Percentiles rank a stretch among this genome's conserved stretches.
These are phyloP conservation scores for Thaleichthys pacificus DNA, from an alignment of 2,797 vertebrate species.

Conservation along the genomic window DNA sequence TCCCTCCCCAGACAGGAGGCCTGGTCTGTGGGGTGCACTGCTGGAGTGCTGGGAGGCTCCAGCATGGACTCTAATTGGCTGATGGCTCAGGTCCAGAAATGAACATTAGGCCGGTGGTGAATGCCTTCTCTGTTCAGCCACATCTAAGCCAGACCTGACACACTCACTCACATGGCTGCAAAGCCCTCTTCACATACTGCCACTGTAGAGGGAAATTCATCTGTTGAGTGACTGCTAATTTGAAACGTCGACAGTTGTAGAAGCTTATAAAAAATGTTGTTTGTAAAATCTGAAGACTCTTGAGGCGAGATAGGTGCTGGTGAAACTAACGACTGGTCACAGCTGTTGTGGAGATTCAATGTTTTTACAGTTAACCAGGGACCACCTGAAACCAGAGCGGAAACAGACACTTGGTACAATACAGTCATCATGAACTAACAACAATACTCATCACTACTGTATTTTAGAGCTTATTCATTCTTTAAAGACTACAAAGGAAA, in stretches of 20 bases:
- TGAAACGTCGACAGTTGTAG: too few relatives aligned
- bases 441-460: too few relatives aligned
- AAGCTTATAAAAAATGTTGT: too few relatives aligned
- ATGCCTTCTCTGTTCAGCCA: conserved; percentile 56
- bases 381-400: too few relatives aligned
- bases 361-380: neutral
- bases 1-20: conserved; percentile 20
- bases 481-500: too few relatives aligned
- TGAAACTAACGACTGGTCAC: too few relatives aligned
- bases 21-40: conserved; percentile 41
- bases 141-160: conserved; percentile 28
- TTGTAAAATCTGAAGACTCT: neutral
- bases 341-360: too few relatives aligned
- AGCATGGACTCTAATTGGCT: conserved; percentile 37
- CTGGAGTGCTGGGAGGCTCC: neutral
- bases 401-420: too few relatives aligned
- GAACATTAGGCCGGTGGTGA: conserved; percentile 54
- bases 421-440: too few relatives aligned
- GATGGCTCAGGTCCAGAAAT: conserved; percentile 54
- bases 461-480: too few relatives aligned
- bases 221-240: too few relatives aligned
- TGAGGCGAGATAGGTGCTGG: neutral
- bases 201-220: too few relatives aligned
- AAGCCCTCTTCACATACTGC: neutral
- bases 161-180: conserved; percentile 25